Evolutionary conservation across 23 tunicate genomes (phyloP).

Genomic region (Halocynthia aurantium): DNA sequence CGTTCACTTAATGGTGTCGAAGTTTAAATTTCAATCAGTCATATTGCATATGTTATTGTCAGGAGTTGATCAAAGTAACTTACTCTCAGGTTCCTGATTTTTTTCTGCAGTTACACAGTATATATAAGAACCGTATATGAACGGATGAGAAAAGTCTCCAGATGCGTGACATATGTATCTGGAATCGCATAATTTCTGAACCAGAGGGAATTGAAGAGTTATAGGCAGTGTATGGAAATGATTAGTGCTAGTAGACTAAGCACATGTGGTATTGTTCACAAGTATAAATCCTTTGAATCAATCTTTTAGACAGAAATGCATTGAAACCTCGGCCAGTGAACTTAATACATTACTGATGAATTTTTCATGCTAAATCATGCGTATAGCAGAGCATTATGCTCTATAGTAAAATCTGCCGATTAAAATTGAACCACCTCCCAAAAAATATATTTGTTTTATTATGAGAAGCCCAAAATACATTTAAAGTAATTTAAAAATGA

Average conservation of each 20-base stretch:
- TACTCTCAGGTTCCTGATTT: conserved; percentile 30
- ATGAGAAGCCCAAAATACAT: neutral
- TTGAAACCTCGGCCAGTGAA: no score
- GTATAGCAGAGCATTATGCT: no score
- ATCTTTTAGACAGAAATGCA: no score
- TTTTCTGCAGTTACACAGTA: conserved; percentile 22
- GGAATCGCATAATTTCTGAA: conserved; percentile 32
- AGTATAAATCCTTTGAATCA: no score
- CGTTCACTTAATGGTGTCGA: conserved; percentile 47
- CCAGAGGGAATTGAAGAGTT: neutral
- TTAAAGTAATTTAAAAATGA: neutral
- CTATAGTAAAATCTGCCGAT: no score
- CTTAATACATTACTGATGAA: no score
- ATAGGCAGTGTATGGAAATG: no score
- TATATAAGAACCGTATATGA: conserved; percentile 44
- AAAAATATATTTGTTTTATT: no score
- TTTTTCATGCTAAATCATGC: no score
- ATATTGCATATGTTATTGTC: neutral
- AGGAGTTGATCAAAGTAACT: conserved; percentile 9
- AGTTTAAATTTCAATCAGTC: neutral
- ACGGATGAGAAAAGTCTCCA: conserved; percentile 22
- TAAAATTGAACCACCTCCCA: no score
- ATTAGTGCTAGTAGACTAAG: no score
- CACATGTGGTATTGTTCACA: no score
- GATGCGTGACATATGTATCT: conserved; percentile 47